These are phyloP conservation scores for Tetropium fuscum DNA, from an alignment of 2,888 invertebrate species.

Conservation along the genomic window DNA sequence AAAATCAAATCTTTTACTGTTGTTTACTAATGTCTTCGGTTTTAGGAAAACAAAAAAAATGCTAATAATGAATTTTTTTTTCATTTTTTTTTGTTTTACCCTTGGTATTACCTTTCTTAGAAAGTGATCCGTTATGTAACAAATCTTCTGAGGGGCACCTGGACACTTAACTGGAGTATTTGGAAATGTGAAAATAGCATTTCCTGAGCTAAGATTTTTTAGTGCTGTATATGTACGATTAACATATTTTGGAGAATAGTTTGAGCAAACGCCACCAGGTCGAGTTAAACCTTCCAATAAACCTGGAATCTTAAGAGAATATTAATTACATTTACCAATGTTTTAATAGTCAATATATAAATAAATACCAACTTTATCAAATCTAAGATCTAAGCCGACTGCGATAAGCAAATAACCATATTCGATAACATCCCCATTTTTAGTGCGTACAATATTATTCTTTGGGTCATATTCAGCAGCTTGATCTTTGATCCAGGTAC, in stretches of 20 bases:
- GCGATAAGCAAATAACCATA: slow-evolving; percentile 91
- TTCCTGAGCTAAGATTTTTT: slow-evolving; percentile 77
- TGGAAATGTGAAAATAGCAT: slow-evolving; percentile 94
- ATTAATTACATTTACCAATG: neutral
- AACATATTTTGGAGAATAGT: slow-evolving; percentile 86
- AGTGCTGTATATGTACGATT: slow-evolving; percentile 81
- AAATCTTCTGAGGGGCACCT: slow-evolving; percentile 98
- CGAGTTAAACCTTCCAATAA: slow-evolving; percentile 80
- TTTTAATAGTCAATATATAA: neutral
- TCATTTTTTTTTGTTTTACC: neutral
- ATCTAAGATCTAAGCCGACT: slow-evolving; percentile 84
- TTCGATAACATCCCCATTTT: slow-evolving; percentile 76
- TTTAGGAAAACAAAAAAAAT: neutral
- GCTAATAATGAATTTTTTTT: neutral
- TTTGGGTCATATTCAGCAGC: slow-evolving; percentile 80
- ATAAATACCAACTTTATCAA: slow-evolving; percentile 73
- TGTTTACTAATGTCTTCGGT: neutral
- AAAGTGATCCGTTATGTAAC: slow-evolving; percentile 90
- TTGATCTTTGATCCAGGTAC: slow-evolving; percentile 84
- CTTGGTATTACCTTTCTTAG: slow-evolving; percentile 75
- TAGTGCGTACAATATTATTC: slow-evolving; percentile 75
- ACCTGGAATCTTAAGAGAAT: slow-evolving; percentile 81
- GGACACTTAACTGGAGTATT: slow-evolving; percentile 94
- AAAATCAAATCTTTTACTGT: neutral
- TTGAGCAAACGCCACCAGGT: slow-evolving; percentile 85